These are phyloP conservation scores for Forbesichthys papilliferus DNA, from an alignment of 2,113 vertebrate genomes.

Conservation along the genomic window DNA sequence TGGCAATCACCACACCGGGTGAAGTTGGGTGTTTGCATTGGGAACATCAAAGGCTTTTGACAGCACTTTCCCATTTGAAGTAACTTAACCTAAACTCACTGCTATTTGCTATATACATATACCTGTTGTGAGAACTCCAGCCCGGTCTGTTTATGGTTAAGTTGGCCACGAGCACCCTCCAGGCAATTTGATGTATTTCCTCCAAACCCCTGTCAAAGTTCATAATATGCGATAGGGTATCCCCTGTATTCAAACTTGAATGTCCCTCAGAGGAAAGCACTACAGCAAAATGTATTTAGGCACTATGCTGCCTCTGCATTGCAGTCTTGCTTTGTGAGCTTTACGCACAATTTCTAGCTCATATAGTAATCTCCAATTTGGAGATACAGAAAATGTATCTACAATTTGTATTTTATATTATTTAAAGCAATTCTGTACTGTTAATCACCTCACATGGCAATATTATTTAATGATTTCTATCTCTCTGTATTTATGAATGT, in stretches of 20 bases:
- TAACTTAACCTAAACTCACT: conserved; percentile 77
- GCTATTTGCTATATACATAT: conserved; percentile 60
- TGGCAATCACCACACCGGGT: conserved; percentile 47
- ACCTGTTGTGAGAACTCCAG: conserved; percentile 71
- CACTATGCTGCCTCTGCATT: background rate
- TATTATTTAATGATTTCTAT: no score
- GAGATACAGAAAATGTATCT: no score
- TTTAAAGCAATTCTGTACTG: no score
- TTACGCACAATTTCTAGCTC: no score
- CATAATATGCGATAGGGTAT: conserved; percentile 71
- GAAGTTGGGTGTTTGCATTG: conserved; percentile 48
- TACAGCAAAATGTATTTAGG: conserved; percentile 22
- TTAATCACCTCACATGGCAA: no score
- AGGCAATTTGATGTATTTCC: conserved; percentile 72
- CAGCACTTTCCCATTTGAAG: conserved; percentile 81
- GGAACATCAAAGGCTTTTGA: conserved; percentile 74
- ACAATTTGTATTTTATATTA: no score
- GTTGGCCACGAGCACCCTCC: conserved; percentile 62
- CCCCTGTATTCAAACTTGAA: conserved; percentile 38
- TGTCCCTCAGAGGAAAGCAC: conserved; percentile 42
- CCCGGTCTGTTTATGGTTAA: conserved; percentile 81
- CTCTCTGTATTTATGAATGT: no score
- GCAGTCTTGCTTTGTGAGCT: no score
- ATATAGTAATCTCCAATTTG: no score
- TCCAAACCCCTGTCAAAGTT: conserved; percentile 76